phyloP scores from a whole-genome alignment of 2,888 invertebrate species.

The Penaeus monodon region DNA sequence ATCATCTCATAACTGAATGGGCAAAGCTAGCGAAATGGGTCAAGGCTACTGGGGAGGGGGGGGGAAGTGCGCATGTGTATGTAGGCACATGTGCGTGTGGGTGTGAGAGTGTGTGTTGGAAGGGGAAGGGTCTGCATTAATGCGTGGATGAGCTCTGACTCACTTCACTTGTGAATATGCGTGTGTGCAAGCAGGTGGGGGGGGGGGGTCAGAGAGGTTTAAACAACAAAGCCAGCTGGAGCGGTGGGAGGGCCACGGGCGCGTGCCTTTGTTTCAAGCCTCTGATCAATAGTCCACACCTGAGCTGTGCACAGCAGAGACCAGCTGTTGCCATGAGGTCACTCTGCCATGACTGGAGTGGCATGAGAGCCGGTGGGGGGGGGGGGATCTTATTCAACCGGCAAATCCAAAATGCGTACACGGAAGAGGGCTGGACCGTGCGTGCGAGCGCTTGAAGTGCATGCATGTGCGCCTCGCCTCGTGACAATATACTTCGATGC shows the following conservation, averaged over 20 bases:
- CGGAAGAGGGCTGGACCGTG: neutral
- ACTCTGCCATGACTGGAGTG: neutral
- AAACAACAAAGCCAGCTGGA: slow-evolving; percentile 4
- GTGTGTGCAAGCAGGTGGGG: neutral
- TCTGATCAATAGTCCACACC: neutral
- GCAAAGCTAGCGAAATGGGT: too few species aligned
- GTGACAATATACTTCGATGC: too few species aligned
- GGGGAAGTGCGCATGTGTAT: neutral
- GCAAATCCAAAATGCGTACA: neutral
- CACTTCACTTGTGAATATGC: neutral
- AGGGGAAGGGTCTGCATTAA: neutral
- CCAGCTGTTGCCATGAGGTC: too few species aligned
- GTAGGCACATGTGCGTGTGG: neutral
- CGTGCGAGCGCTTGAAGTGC: neutral
- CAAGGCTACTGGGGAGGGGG: too few species aligned
- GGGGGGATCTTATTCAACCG: neutral
- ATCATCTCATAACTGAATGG: too few species aligned
- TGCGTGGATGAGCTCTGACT: neutral
- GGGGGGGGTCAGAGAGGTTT: neutral
- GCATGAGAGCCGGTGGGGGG: neutral
- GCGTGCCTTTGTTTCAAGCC: neutral
- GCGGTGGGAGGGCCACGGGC: neutral
- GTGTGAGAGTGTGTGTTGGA: neutral
- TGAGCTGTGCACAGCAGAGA: neutral
- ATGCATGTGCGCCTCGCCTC: too few species aligned